These are phyloP conservation scores for Camponotus floridanus DNA, from an alignment of 1,140 invertebrate genomes.

Conservation along the genomic window DNA sequence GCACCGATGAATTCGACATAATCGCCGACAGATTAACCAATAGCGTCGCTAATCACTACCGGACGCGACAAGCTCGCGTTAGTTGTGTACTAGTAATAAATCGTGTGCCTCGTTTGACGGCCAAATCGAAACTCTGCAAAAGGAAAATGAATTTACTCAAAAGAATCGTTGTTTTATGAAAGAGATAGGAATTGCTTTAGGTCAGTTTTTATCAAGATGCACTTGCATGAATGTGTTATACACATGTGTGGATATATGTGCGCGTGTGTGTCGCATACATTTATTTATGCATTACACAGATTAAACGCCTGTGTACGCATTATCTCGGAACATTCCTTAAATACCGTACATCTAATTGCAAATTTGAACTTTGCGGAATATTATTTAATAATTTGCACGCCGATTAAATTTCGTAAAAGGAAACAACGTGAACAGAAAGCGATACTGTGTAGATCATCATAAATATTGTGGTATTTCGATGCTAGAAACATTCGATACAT, in stretches of 20 bases:
- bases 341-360: slow-evolving; percentile 49
- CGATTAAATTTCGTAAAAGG: slow-evolving; percentile 52
- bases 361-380: slow-evolving; percentile 51
- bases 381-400: slow-evolving; percentile 28
- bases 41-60: slow-evolving; percentile 76
- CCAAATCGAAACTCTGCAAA: slow-evolving; percentile 35
- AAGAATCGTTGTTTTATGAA: slow-evolving; percentile 18
- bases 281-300: slow-evolving; percentile 33
- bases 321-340: slow-evolving; percentile 58
- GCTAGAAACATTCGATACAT: background rate
- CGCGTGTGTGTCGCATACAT: background rate
- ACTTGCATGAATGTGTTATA: too few species aligned
- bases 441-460: slow-evolving; percentile 8
- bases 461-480: slow-evolving; percentile 41
- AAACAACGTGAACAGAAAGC: slow-evolving; percentile 14
- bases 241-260: background rate
- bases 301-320: slow-evolving; percentile 29
- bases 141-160: slow-evolving; percentile 2
- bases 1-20: slow-evolving; percentile 75
- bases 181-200: background rate
- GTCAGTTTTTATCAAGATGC: background rate
- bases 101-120: slow-evolving; percentile 37
- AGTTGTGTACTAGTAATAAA: slow-evolving; percentile 74
- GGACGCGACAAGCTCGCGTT: slow-evolving; percentile 67
- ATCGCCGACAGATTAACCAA: slow-evolving; percentile 77